Conservation (phyloP, 2,888 invertebrate species). For the Mactromeris polynyma region DNA sequence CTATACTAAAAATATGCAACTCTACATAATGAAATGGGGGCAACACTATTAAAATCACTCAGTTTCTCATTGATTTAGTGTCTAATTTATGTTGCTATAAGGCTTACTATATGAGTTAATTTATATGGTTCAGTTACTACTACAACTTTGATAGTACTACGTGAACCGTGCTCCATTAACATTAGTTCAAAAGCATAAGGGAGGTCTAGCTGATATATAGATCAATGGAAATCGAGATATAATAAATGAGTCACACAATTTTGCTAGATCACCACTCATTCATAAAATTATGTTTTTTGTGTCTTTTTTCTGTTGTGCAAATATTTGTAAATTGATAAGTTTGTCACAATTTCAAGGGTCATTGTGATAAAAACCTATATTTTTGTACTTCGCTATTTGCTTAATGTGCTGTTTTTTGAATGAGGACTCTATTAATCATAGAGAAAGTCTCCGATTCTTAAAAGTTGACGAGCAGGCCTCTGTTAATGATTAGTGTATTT, state of each 20-base stretch:
- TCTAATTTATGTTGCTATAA: neutral
- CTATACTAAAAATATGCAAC: neutral
- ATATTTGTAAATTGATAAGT: slow-evolving; percentile 38
- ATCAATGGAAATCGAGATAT: slow-evolving; percentile 22
- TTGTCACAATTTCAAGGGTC: slow-evolving; percentile 2
- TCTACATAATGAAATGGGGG: too few relatives aligned
- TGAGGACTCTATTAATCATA: neutral
- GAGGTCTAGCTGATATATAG: slow-evolving; percentile 16
- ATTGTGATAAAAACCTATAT: neutral
- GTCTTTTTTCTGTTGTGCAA: slow-evolving; percentile 7
- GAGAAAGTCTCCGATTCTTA: neutral
- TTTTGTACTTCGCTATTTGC: neutral
- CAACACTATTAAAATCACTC: too few relatives aligned
- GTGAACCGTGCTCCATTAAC: neutral
- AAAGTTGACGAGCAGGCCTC: neutral
- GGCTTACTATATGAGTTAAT: neutral
- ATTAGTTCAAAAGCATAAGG: slow-evolving; percentile 1
- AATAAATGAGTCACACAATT: slow-evolving; percentile 17
- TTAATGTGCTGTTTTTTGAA: neutral
- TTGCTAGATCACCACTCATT: slow-evolving; percentile 38
- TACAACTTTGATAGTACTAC: neutral
- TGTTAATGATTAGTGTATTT: slow-evolving; percentile 10
- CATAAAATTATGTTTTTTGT: slow-evolving; percentile 34
- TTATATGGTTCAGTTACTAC: neutral
- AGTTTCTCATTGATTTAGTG: neutral